phyloP scores from a whole-genome alignment of 2,113 vertebrate species.

The Saguinus imperator region DNA sequence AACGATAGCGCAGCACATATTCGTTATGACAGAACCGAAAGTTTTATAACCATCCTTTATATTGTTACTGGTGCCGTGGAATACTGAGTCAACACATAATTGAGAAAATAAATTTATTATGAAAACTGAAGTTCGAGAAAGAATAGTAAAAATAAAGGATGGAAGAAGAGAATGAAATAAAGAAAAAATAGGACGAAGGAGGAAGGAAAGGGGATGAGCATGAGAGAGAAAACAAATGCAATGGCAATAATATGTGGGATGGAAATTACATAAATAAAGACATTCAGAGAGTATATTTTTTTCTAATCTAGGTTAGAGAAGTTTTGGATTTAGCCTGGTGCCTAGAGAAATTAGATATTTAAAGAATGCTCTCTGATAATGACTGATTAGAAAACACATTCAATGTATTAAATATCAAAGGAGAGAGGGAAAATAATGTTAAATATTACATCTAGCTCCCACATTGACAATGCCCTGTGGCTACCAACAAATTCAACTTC shows the following conservation, averaged over 20 bases:
- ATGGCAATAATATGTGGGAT: neutral
- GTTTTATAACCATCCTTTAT: neutral
- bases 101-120: neutral
- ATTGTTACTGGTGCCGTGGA: neutral
- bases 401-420: neutral
- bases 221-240: neutral
- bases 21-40: neutral
- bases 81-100: neutral
- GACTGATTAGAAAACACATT: neutral
- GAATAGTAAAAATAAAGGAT: neutral
- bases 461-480: neutral
- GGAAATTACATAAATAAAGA: neutral
- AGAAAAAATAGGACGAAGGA: accelerated
- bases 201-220: accelerated
- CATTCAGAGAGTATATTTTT: neutral
- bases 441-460: neutral
- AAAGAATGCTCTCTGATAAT: neutral
- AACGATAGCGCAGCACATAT: neutral
- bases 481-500: neutral
- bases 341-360: neutral
- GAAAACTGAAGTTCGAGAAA: neutral
- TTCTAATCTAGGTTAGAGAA: neutral
- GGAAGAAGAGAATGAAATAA: neutral
- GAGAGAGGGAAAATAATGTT: neutral
- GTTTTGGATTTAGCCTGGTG: neutral